Evolutionary conservation across 2,113 vertebrate species (phyloP), one percentile per base, ranked within the genome.

Genomic region (Nyctibius bracteatus): DNA sequence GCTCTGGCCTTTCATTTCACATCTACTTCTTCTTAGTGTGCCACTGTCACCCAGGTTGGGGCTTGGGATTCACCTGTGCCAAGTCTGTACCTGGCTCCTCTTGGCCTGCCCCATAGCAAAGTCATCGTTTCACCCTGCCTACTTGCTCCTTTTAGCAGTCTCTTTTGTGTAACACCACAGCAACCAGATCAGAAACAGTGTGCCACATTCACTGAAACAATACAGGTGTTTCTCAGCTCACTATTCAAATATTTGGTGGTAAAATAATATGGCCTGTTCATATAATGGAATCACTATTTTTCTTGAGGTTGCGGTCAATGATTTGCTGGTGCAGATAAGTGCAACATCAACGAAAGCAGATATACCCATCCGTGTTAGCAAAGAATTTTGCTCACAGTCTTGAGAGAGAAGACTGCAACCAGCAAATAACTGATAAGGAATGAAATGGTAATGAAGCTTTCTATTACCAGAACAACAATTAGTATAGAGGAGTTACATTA

Each of bases 11-110:
- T 79, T 41, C 23, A 31, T 44, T 75, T 82, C 55, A 51, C 17
- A 7, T 4, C 7, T 39, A 9, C 16, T 72, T 63, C 16, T 72
- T 63, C 23, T 63, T 51, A 39, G 31, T 8, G 21, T 25, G 28
- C 30, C 55, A 10, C 11, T 77, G n/a, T n/a, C 33, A 39, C 21
- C 14, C 0, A 0, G 15, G 11, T 3, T 51, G 39, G 47, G 30
- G 8, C 19, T 74, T 21, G 31, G 46, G 8, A 7, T 67, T 72
- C 14, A 5, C 17, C 49, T 7, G 11, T 20, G 21, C 44, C 9
- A 14, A 2, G 5, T 17, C 19, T 70, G 30, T 28, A 74, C 35
- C 57, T 33, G 46, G 27, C 37, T 73, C 16, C 49, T 57, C 5
- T 17, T 63, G 44, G 39, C 5, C 47, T 52, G 31, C 2, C 4